Conservation (phyloP, 2,888 invertebrate species). For the Eupsilia transversa region DNA sequence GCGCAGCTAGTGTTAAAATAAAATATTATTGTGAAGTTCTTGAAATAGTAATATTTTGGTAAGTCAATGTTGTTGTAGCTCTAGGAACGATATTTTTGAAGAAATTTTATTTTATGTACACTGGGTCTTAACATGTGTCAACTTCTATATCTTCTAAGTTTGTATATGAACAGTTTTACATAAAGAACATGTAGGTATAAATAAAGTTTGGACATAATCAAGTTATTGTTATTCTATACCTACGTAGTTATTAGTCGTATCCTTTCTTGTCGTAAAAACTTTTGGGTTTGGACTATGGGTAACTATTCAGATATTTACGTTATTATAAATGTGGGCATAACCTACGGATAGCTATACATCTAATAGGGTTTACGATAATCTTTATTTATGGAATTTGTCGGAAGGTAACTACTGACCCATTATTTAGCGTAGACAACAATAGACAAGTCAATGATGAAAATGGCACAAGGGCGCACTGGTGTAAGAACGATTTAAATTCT, state of each 20-base stretch:
- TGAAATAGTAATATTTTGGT: slow-evolving; percentile 2
- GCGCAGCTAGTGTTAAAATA: background rate
- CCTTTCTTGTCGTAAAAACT: slow-evolving; percentile 41
- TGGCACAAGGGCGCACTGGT: too few species aligned
- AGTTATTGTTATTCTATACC: slow-evolving; percentile 33
- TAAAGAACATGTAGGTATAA: background rate
- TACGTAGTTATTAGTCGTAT: slow-evolving; percentile 1
- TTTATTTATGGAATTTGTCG: slow-evolving; percentile 39
- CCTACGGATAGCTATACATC: slow-evolving; percentile 29
- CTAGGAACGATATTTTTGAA: background rate
- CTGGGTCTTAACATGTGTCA: too few species aligned
- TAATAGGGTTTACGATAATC: slow-evolving; percentile 29
- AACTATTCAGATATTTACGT: slow-evolving; percentile 20
- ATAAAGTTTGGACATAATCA: background rate
- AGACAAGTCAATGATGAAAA: too few species aligned
- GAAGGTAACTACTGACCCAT: background rate
- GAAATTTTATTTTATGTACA: background rate
- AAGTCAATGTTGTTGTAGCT: background rate
- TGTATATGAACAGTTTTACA: background rate
- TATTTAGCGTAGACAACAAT: background rate
- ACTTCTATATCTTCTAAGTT: background rate
- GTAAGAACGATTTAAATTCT: too few species aligned
- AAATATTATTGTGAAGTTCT: background rate
- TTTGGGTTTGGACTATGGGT: slow-evolving; percentile 25
- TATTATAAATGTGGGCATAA: slow-evolving; percentile 28